phyloP scores from a whole-genome alignment of 2,113 vertebrate species.

The Cathartes aura region DNA sequence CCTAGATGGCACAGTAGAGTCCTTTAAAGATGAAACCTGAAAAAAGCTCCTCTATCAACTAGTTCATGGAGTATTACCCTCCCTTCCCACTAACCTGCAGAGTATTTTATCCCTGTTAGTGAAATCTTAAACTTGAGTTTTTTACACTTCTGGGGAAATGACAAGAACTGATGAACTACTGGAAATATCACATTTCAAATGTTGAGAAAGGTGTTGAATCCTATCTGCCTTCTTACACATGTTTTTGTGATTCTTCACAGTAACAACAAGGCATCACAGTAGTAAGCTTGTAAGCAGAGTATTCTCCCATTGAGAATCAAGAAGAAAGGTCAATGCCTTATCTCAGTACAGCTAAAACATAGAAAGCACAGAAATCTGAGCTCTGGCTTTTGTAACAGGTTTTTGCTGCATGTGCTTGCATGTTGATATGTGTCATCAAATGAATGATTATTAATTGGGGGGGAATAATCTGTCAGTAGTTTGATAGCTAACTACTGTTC shows the following conservation, averaged over 20 bases:
- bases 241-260: not conserved
- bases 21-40: not conserved
- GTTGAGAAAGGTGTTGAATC: not conserved
- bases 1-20: not conserved
- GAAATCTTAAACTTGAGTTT: conserved; percentile 40
- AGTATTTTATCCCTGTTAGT: not conserved
- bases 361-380: not conserved
- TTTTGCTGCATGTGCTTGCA: not conserved
- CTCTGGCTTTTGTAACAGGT: not conserved
- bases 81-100: not conserved
- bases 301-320: conserved; percentile 11
- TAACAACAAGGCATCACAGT: not conserved
- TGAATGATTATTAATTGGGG: not conserved
- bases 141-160: not conserved
- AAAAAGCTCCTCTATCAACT: not conserved
- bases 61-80: not conserved
- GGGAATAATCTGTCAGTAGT: not conserved
- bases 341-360: not conserved
- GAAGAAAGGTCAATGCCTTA: conserved; percentile 27
- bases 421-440: not conserved
- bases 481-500: not conserved
- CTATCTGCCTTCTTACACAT: not conserved
- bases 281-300: not conserved
- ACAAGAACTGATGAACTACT: not conserved
- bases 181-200: not conserved